Base-by-base conservation (phyloP, 2,888 invertebrate genomes). In the Rotaria socialis region DNA sequence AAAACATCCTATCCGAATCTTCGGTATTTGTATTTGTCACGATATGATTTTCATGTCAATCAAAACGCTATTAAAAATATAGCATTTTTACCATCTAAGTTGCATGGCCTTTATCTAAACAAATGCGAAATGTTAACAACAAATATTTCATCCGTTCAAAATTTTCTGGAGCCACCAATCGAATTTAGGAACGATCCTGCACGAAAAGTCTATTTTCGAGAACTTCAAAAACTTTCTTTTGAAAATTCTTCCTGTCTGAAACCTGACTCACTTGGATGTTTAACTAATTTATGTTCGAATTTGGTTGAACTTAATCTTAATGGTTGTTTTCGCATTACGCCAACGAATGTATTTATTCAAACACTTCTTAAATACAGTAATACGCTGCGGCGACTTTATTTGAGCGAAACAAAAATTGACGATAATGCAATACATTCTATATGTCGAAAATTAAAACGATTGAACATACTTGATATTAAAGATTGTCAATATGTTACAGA, bases 371-470 rank as follows among this genome's bases (percentile, higher is more conserved):
- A 2, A 24, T 80, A 80, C 14, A 47, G n/a, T n/a, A 43, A 47
- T 10, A 80, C 80, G 47, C n/a, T 80, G 8, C 80, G 80, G 43
- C 43, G 47, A 80, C 47, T 80, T 22, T n/a, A 80, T 80, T 43
- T 80, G 24, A 24, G 80, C 47, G 43, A 24, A 24, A 80, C 80
- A 47, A 22, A n/a, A 24, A 80, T 80, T n/a, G 14, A 43, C 11
- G 80, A 80, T 80, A n/a, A 80, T 47, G 47, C 80, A 24, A 80
- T 80, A 2, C 80, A 80, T 80, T 80, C 43, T 80, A 11, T 80
- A 43, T 80, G 80, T 80, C 80, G 80, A 43, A 43, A 80, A 80
- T 47, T 80, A 47, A 80, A 80, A 80, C 80, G 80, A 24, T 47
- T 80, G n/a, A 80, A 47, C 47, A 24, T 80, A 11, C 3, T 80